These are phyloP conservation scores for Mycteria americana DNA, from an alignment of 2,797 vertebrate species.

Conservation along the genomic window DNA sequence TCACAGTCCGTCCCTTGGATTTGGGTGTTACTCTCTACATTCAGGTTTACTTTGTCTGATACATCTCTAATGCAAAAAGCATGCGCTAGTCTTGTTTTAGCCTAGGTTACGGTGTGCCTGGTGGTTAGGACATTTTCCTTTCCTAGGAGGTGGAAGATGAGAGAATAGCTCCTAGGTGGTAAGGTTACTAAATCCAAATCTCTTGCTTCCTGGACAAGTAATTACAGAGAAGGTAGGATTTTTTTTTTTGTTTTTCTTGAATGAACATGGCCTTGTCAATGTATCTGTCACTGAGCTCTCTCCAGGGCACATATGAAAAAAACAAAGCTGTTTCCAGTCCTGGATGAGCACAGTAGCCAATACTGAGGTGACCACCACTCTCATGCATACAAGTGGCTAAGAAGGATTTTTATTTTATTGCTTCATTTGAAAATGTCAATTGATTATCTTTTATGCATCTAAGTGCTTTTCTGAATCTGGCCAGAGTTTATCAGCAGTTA, in stretches of 20 bases:
- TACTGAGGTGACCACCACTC: neutral
- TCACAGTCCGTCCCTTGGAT: neutral
- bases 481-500: neutral
- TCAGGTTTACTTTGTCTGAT: neutral
- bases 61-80: neutral
- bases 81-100: neutral
- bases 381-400: rapidly evolving
- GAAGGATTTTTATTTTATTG: neutral
- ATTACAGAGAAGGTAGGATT: neutral
- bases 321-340: neutral
- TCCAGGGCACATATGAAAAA: neutral
- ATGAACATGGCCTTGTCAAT: neutral
- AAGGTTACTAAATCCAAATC: neutral
- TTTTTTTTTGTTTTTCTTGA: neutral
- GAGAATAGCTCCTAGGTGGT: neutral
- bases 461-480: neutral
- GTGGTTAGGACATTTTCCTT: neutral
- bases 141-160: neutral
- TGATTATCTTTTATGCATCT: neutral
- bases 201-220: neutral
- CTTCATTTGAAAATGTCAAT: neutral
- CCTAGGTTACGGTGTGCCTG: neutral
- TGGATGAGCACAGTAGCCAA: neutral
- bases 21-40: neutral
- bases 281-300: neutral